Evolutionary conservation across 2,113 vertebrate species (phyloP), one percentile per base, ranked within the genome.

Genomic region (Spizaetus ornatus): DNA sequence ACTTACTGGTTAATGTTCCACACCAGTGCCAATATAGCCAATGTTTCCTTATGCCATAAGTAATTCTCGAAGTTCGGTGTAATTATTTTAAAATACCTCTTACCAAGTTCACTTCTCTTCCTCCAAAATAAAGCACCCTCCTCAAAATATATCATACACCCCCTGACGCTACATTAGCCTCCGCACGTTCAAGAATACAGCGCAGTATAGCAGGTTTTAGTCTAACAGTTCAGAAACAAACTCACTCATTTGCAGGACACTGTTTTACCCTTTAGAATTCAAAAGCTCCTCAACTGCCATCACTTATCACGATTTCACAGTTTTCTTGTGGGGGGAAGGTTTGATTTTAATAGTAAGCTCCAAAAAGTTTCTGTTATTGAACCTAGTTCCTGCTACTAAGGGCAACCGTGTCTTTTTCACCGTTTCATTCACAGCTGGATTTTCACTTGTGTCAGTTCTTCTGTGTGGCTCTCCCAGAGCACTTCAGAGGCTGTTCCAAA

Each of bases 1-100:
- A 22, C 13, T 63, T 55, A 71, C 5, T 52, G 23, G 36, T 31
- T 6, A 42, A 13, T 5, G 27, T 16, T 13, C 18, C n/a, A 40
- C 19, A 21, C 4, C 17, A 12, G 2, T 10, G 21, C 18, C 36
- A 18, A 52, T 8, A 43, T 0, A 72, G 18, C 6, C 0, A 0
- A 10, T 14, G 32, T 34, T 16, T 74, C 42, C 38, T 53, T 20
- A 58, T 12, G 13, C 7, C 0, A 0, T 4, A 52, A 71, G 16
- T 12, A 67, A 63, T 47, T 69, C 21, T 20, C 2, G 0, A 31
- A 72, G 22, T 19, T 72, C 43, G 3, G 5, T 31, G 42, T 29
- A 43, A 52, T 16, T 0, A 45, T 32, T 91, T 48, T 0, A 26
- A 66, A 88, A 7, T 4, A 42, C 6, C 36, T 50, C 36, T 67